phyloP scores from a whole-genome alignment of 2,113 vertebrate species.

The Kryptolebias marmoratus region DNA sequence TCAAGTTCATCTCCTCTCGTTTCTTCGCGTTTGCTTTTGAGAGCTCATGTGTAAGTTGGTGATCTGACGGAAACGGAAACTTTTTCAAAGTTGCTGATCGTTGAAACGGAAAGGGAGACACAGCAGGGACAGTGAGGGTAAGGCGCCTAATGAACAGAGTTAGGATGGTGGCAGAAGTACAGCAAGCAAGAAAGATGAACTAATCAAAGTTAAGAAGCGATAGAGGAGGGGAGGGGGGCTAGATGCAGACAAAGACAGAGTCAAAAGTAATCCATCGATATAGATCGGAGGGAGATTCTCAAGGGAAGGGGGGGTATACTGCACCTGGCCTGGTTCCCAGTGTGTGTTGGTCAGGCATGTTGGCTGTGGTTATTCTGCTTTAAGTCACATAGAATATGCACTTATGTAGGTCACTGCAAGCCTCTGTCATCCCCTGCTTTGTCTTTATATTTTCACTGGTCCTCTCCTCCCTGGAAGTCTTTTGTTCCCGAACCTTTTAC shows the following conservation, averaged over 20 bases:
- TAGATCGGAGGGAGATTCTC: constrained; percentile 45
- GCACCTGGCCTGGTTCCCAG: constrained; percentile 32
- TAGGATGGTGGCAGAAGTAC: constrained; percentile 7
- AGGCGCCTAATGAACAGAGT: constrained; percentile 9
- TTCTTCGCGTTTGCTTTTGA: constrained; percentile 21
- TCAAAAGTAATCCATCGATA: constrained; percentile 53
- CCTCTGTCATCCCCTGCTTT: constrained; percentile 2
- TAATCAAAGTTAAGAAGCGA: constrained; percentile 32
- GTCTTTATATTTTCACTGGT: neutral
- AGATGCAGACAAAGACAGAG: constrained; percentile 22
- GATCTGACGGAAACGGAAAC: constrained; percentile 19
- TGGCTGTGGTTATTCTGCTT: constrained; percentile 18
- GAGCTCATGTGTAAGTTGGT: constrained; percentile 9
- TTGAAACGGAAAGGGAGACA: constrained; percentile 18
- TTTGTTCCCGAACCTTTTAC: too few relatives aligned
- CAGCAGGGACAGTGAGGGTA: neutral
- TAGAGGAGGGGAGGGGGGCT: neutral
- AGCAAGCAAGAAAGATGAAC: constrained; percentile 28
- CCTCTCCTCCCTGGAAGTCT: too few relatives aligned
- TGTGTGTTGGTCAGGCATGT: constrained; percentile 4
- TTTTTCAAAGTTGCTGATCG: neutral
- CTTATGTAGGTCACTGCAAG: constrained; percentile 16
- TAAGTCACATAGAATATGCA: constrained; percentile 19
- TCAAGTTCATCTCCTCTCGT: neutral
- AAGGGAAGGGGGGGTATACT: constrained; percentile 10